Percentiles rank a stretch among this genome's conserved stretches.
Evolutionary conservation across 2,797 vertebrate species (phyloP).

Genomic region (Pogonophryne albipinna): DNA sequence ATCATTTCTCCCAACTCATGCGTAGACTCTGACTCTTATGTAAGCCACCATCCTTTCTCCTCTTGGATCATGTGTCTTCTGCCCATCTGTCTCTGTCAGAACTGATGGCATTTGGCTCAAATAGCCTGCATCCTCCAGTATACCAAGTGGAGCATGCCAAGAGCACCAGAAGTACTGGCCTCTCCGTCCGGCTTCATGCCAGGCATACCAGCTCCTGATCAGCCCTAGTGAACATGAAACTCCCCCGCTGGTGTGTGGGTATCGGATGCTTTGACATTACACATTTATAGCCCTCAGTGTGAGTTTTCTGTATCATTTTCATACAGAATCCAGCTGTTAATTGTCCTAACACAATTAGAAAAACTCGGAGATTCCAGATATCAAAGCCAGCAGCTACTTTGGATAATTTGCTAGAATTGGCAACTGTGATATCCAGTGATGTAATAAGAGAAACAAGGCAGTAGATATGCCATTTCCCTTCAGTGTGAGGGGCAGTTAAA

Average conservation of each 20-base stretch:
- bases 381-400: conserved; percentile 28
- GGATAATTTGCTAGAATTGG: conserved; percentile 47
- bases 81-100: conserved; percentile 50
- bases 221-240: conserved; percentile 37
- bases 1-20: conserved; percentile 9
- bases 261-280: conserved; percentile 25
- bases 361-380: conserved; percentile 16
- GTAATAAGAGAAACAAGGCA: conserved; percentile 15
- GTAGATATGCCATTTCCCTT: conserved; percentile 28
- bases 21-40: background rate
- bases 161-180: conserved; percentile 3
- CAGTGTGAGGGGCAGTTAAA: conserved; percentile 34
- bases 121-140: conserved; percentile 30
- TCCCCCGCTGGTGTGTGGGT: conserved; percentile 6
- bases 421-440: conserved; percentile 35
- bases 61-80: conserved; percentile 25
- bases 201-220: conserved; percentile 33
- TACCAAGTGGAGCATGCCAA: conserved; percentile 34
- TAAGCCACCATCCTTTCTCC: background rate
- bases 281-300: conserved; percentile 30
- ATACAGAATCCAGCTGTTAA: conserved; percentile 38
- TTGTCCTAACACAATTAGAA: conserved; percentile 33
- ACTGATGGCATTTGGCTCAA: conserved; percentile 41
- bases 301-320: conserved; percentile 16
- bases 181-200: conserved; percentile 17